A percentile compares a stretch with the other conserved stretches of the same genome.
phyloP scores from a whole-genome alignment of 2,113 vertebrate species.

The Thermophis baileyi region DNA sequence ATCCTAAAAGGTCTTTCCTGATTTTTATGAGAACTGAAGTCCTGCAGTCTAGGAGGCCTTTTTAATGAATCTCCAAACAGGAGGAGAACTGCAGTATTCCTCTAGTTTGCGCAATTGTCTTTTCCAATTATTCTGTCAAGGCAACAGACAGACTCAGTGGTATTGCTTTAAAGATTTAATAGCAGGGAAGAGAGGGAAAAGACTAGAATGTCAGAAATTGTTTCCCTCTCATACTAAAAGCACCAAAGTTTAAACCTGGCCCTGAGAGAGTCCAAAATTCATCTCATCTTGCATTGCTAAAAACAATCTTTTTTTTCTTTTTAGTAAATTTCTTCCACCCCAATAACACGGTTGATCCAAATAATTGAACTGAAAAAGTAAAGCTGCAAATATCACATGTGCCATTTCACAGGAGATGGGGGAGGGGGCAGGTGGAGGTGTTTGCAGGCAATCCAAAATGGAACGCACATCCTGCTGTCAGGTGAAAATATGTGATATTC shows the following conservation, averaged over 20 bases:
- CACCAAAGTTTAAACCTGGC: conserved; percentile 43
- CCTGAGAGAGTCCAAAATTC: conserved; percentile 33
- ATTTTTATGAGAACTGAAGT: conserved; percentile 1
- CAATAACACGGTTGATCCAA: not conserved
- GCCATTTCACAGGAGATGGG: not conserved
- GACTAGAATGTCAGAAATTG: conserved; percentile 41
- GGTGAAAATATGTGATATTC: not conserved
- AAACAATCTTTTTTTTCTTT: conserved; percentile 2
- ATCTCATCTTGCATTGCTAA: conserved; percentile 32
- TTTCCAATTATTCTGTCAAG: conserved; percentile 47
- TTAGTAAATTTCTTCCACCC: conserved; percentile 22
- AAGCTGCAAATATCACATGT: conserved; percentile 31
- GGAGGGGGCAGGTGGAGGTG: not conserved
- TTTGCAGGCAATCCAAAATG: not conserved
- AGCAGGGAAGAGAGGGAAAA: conserved; percentile 25
- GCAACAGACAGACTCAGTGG: conserved; percentile 47
- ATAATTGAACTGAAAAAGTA: conserved; percentile 22
- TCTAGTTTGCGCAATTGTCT: conserved; percentile 36
- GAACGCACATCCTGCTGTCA: not conserved
- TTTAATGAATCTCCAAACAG: conserved; percentile 12
- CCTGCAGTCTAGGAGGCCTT: not conserved
- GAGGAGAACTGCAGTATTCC: conserved; percentile 12
- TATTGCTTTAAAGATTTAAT: conserved; percentile 43
- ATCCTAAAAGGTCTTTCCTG: conserved; percentile 18
- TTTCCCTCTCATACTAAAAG: conserved; percentile 38